Percentiles rank a stretch among this genome's conserved stretches.
Evolutionary conservation across 2,797 vertebrate genomes (phyloP).

Genomic region (Galagoides demidoff): DNA sequence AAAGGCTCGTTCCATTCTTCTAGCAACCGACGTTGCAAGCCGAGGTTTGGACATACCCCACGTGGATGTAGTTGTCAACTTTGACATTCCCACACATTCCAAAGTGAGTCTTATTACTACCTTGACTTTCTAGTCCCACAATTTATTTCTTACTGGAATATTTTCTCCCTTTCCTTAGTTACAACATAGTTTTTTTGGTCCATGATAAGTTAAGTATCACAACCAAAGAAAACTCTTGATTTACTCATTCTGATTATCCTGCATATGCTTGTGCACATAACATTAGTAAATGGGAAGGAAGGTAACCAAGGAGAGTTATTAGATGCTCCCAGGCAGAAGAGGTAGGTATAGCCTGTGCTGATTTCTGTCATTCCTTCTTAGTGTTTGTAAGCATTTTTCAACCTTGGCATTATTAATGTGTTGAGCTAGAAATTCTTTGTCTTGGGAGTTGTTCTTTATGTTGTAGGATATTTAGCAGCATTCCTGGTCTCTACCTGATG

Average conservation of each 20-base stretch:
- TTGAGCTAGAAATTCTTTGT: neutral
- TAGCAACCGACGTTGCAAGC: constrained; percentile 98
- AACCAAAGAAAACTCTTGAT: neutral
- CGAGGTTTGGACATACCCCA: constrained; percentile 98
- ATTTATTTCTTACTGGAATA: neutral
- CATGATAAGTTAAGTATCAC: neutral
- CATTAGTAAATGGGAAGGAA: neutral
- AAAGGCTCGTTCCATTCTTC: constrained; percentile 95
- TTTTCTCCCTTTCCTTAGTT: constrained; percentile 33
- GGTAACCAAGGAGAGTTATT: neutral
- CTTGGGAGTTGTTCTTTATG: neutral
- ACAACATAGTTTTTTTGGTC: neutral
- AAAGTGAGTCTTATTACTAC: constrained; percentile 91
- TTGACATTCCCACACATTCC: constrained; percentile 98
- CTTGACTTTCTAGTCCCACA: neutral
- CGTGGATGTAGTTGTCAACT: constrained; percentile 98
- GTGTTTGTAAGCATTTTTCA: neutral
- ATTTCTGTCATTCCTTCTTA: neutral
- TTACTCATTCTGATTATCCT: neutral
- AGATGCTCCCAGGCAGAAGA: neutral
- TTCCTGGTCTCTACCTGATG: neutral
- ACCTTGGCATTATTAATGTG: neutral
- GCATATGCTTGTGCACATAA: no score
- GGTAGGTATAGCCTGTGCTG: neutral
- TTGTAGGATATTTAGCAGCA: neutral